Base-by-base conservation (phyloP, 1,140 invertebrate genomes). In the Proctacanthus coquilletti region DNA sequence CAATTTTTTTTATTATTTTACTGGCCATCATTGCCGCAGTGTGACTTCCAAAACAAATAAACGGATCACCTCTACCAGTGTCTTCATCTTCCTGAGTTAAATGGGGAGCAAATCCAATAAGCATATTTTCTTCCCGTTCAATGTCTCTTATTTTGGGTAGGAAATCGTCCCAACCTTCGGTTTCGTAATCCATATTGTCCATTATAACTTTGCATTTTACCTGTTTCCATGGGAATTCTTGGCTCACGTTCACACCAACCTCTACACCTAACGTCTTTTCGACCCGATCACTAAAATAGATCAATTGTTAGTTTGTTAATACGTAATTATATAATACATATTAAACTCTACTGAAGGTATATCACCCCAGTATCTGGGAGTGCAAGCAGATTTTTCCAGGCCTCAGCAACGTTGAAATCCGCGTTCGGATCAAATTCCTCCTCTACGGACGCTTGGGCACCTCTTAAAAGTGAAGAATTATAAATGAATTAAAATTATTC, bases 141-240 rank as follows among this genome's bases (percentile, higher is more conserved):
- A n/a, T n/a, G 2, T 65, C 56, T 36, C 62, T 68, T 1, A 74
- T 38, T 0, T 60, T 54, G 32, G 58, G 54, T 14, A 65, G 55
- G 10, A 63, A 52, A 18, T 67, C 64, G 15, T 47, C 48, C 34
- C 53, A 53, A 67, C 77, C 39, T 54, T 70, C 61, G 14, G 50
- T 47, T 18, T 69, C 64, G 1, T 62, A 51, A 21, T 68, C 51
- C 2, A 75, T 46, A 30, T 70, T 64, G 38, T 80, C 74, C 27
- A 72, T 60, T 5, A 82, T 63, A 20, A 69, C 53, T 33, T 70
- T 65, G 53, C 73, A 80, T 4, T 58, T 61, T 0, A 83, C 56
- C 38, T 61, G 64, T 34, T 72, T 74, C 79, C 80, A 84, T 1
- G 80, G 77, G 51, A 70, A 73, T 53, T 84, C 79, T 9, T 73